phyloP scores from a whole-genome alignment of 1,140 invertebrate genomes.

The Drosophila sp. region DNA sequence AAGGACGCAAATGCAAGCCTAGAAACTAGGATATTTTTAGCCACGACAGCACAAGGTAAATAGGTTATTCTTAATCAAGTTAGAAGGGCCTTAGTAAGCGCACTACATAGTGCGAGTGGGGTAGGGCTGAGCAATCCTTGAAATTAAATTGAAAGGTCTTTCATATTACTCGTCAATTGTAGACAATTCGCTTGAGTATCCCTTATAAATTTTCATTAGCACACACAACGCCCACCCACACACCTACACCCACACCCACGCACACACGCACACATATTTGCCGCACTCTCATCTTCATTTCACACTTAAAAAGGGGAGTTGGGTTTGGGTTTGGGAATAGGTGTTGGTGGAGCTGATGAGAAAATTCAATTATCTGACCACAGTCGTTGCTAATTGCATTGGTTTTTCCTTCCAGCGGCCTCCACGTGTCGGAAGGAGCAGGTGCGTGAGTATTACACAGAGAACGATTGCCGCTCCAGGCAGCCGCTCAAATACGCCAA shows the following conservation, averaged over 20 bases:
- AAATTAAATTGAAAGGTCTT: neutral
- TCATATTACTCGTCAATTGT: neutral
- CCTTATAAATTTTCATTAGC: constrained; percentile 13
- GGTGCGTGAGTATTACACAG: constrained; percentile 93
- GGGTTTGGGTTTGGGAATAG: neutral
- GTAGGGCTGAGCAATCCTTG: neutral
- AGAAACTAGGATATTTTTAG: too few relatives aligned
- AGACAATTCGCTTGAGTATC: neutral
- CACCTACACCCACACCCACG: neutral
- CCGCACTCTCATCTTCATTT: constrained; percentile 9
- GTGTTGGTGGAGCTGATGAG: too few relatives aligned
- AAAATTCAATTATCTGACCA: constrained; percentile 36
- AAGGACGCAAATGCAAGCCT: too few relatives aligned
- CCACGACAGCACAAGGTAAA: too few relatives aligned
- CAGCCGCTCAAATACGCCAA: constrained; percentile 95
- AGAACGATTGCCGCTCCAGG: constrained; percentile 93
- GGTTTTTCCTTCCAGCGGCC: constrained; percentile 83
- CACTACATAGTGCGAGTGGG: too few relatives aligned
- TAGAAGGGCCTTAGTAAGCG: too few relatives aligned
- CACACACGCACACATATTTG: neutral
- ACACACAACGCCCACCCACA: neutral
- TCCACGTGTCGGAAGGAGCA: constrained; percentile 94
- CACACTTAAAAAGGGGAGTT: neutral
- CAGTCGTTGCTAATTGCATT: constrained; percentile 55
- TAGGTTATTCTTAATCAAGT: too few relatives aligned